Conservation (phyloP, 2,113 vertebrate genomes). For the Brachypteracias leptosomus region DNA sequence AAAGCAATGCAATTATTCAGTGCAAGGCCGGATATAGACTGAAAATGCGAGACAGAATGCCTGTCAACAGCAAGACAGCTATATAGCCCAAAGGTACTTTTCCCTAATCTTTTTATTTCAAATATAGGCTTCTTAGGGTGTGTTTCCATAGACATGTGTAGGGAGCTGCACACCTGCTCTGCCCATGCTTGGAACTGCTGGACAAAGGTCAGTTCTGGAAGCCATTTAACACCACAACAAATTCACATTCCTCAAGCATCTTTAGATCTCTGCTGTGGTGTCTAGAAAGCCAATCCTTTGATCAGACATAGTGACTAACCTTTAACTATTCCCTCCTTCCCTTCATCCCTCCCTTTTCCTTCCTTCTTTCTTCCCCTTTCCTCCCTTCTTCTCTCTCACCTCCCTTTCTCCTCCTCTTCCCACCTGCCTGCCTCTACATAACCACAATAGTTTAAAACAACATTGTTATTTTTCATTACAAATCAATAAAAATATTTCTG, state of each 20-base stretch:
- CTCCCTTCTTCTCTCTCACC: background rate
- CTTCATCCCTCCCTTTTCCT: background rate
- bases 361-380: background rate
- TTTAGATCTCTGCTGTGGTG: background rate
- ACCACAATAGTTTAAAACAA: background rate
- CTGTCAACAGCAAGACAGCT: background rate
- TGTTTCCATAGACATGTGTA: background rate
- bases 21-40: background rate
- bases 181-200: background rate
- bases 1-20: background rate
- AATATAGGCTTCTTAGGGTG: background rate
- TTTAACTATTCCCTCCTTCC: background rate
- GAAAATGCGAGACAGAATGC: background rate
- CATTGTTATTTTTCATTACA: background rate
- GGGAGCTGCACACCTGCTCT: background rate
- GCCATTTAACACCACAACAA: background rate
- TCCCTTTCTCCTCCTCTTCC: background rate
- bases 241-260: background rate
- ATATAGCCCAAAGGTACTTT: background rate
- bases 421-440: background rate
- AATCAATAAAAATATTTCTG: background rate
- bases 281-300: background rate
- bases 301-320: background rate
- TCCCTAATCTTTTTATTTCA: background rate
- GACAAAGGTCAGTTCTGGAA: conserved; percentile 20